Base-by-base conservation (phyloP, 2,797 vertebrate genomes). In the Gambelia wislizenii region DNA sequence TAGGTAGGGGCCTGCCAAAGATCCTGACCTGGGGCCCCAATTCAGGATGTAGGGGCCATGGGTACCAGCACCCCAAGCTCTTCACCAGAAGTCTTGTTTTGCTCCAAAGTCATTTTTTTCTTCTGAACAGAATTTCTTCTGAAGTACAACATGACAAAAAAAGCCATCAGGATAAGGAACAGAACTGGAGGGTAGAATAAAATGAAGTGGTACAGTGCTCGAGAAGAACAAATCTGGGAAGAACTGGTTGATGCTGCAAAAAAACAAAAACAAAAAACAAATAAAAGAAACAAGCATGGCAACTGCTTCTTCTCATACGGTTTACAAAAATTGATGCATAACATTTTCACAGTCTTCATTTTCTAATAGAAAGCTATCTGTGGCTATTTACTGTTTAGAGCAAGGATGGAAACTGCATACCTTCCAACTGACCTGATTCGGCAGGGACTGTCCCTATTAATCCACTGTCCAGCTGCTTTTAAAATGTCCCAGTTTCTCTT, bases 201-300 rank as follows among this genome's bases (percentile, higher is more conserved):
- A 2, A 97, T 86, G 75, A 89, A 76, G 25, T 27, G 27, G 93
- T 97, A 84, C 5, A 97, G 80, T 3, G 81, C 33, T 39, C 89
- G 18, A 0, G 95, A 96, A 0, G 96, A 96, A 80, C 97, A 97
- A 92, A 97, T 94, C 85, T 89, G 93, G 69, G 95, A 95, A 49
- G 88, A 77, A 89, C 95, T 75, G 0, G 95, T 93, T 89, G 93
- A 49, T 49, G 93, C 97, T 97, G 87, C 36, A 85, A 54, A 1
- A 4, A 64, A 64, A 64, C 12, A 54, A n/a, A n/a, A n/a, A n/a
- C n/a, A n/a, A n/a, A 49, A 49, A 56, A 49, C 59, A 61, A 54
- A 80, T 72, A 39, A 69, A 64, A 86, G 30, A 49, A 44, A 0
- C 12, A 85, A 49, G 64, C 4, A 9, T 0, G 36, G 80, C 61